Percentiles rank a stretch among this genome's conserved stretches.
Conservation (phyloP, 1,140 invertebrate genomes). For the Dermatophagoides farinae region DNA sequence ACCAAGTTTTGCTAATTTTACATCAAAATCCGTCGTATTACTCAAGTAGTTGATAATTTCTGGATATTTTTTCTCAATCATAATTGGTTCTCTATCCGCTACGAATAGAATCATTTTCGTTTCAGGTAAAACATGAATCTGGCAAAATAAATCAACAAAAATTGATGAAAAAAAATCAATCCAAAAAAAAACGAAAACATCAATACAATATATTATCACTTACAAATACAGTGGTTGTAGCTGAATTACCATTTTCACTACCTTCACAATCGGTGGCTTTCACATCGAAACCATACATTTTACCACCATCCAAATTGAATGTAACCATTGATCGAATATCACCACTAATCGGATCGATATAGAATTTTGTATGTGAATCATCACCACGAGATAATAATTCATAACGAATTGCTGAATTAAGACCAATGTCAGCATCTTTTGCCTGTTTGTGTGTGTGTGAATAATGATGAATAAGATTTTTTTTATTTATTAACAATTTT, state of each 20-base stretch:
- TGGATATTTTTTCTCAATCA: conserved; percentile 44
- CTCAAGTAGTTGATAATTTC: conserved; percentile 45
- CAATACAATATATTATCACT: conserved; percentile 29
- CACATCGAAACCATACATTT: conserved; percentile 63
- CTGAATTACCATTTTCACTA: conserved; percentile 49
- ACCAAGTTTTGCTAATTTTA: conserved; percentile 50
- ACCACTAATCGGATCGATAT: conserved; percentile 48
- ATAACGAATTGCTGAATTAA: conserved; percentile 56
- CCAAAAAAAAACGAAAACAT: not conserved
- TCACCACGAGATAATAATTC: conserved; percentile 38
- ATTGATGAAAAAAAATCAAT: not conserved
- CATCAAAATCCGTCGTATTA: conserved; percentile 48
- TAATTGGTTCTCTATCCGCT: conserved; percentile 45
- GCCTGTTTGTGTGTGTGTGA: conserved; percentile 30
- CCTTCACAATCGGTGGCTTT: conserved; percentile 57
- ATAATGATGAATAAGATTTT: not conserved
- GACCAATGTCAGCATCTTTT: conserved; percentile 44
- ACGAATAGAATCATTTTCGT: conserved; percentile 54
- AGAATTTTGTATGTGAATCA: conserved; percentile 45
- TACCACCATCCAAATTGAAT: conserved; percentile 41
- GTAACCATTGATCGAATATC: conserved; percentile 45
- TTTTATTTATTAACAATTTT: too few relatives aligned
- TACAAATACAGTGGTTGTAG: conserved; percentile 60
- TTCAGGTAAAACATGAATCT: conserved; percentile 61
- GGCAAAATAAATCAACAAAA: too few relatives aligned